Percentiles rank a stretch among this genome's conserved stretches.
Evolutionary conservation across 2,113 vertebrate genomes (phyloP).

Genomic region (Bos javanicus): DNA sequence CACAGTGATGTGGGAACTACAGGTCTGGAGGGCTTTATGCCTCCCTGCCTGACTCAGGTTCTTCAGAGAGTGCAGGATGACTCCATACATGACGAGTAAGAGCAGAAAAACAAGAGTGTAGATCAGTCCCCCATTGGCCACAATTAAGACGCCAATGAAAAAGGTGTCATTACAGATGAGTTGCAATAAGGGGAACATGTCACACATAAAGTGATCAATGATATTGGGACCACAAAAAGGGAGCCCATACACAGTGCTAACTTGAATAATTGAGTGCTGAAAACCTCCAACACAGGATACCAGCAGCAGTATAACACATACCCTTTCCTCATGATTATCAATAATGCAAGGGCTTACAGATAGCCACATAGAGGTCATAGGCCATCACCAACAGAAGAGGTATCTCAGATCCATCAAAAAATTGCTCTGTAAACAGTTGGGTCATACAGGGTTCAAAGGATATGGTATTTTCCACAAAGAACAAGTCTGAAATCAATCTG

Average conservation of each 20-base stretch:
- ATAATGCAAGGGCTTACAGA: background rate
- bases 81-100: conserved; percentile 29
- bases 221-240: conserved; percentile 65
- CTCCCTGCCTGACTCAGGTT: background rate
- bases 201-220: conserved; percentile 65
- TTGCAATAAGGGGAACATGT: conserved; percentile 59
- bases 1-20: conserved; percentile 49
- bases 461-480: no score
- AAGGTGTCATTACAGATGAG: conserved; percentile 43
- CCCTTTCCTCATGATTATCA: no score
- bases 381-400: background rate
- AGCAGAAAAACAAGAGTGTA: conserved; percentile 26
- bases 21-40: conserved; percentile 55
- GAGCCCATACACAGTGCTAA: background rate
- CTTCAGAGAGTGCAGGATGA: conserved; percentile 41
- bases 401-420: background rate
- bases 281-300: background rate
- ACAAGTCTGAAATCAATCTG: no score
- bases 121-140: conserved; percentile 24
- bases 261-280: background rate
- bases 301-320: no score
- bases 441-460: no score
- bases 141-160: conserved; percentile 7
- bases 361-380: background rate
- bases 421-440: background rate